Conservation (phyloP, 2,888 invertebrate genomes). For the Chorisops tibialis region DNA sequence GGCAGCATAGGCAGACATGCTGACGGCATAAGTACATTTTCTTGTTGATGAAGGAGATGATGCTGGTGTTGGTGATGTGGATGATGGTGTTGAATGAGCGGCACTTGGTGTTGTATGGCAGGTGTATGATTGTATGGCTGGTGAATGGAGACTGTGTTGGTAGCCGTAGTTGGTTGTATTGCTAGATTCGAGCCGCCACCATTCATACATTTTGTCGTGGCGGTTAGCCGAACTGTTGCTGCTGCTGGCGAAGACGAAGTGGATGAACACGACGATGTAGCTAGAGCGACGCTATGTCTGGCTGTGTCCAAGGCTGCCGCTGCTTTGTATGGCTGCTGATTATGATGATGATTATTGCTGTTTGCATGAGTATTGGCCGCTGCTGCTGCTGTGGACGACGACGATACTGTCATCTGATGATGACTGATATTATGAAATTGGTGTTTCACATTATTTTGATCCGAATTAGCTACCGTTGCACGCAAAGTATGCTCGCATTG, state of each 20-base stretch:
- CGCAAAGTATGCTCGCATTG: slow-evolving; percentile 78
- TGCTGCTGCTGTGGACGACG: slow-evolving; percentile 9
- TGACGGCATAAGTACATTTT: slow-evolving; percentile 41
- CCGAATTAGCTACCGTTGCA: slow-evolving; percentile 62
- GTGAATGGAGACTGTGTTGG: slow-evolving; percentile 25
- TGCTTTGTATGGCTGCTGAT: slow-evolving; percentile 32
- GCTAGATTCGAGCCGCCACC: slow-evolving; percentile 23
- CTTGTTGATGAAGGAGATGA: slow-evolving; percentile 39
- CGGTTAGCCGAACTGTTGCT: slow-evolving; percentile 8
- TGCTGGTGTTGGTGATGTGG: slow-evolving; percentile 37
- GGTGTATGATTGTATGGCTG: slow-evolving; percentile 34
- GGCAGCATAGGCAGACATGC: slow-evolving; percentile 39
- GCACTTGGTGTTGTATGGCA: slow-evolving; percentile 27
- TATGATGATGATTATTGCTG: slow-evolving; percentile 31
- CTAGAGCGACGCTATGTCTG: slow-evolving; percentile 42
- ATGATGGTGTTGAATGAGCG: slow-evolving; percentile 28
- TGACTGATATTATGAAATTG: slow-evolving; percentile 45
- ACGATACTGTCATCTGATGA: slow-evolving; percentile 17
- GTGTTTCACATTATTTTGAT: slow-evolving; percentile 45
- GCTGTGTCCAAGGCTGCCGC: slow-evolving; percentile 40
- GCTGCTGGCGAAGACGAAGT: slow-evolving; percentile 3
- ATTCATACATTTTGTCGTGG: slow-evolving; percentile 30
- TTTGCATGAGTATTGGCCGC: slow-evolving; percentile 13
- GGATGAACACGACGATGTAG: slow-evolving; percentile 22
- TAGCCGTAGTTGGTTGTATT: slow-evolving; percentile 16